Evolutionary conservation across 2,113 vertebrate genomes (phyloP).

Genomic region (Pundamilia nyererei): DNA sequence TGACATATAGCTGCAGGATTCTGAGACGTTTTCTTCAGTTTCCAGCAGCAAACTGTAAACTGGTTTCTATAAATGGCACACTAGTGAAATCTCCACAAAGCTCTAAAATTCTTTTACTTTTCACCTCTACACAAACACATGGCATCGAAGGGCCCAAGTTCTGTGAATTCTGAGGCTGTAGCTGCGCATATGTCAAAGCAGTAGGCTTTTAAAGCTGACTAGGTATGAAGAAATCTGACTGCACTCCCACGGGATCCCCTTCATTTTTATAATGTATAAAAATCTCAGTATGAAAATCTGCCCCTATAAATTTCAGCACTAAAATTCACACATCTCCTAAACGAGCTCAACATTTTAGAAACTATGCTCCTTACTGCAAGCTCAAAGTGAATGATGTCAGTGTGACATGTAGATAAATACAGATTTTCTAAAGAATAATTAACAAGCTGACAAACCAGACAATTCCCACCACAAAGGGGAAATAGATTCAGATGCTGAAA

Average conservation of each 20-base stretch:
- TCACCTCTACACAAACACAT: not conserved
- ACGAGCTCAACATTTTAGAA: not conserved
- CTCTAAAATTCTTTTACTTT: not conserved
- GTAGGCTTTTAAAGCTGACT: not conserved
- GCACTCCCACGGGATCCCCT: not conserved
- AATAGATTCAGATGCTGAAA: not conserved
- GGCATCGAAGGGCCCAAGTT: not conserved
- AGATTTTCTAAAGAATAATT: not conserved
- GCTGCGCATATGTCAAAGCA: not conserved
- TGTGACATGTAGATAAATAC: not conserved
- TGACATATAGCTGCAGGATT: not conserved
- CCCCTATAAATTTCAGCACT: not conserved
- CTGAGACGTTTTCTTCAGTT: not conserved
- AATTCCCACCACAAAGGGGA: not conserved
- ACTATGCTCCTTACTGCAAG: not conserved
- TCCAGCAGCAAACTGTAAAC: not conserved
- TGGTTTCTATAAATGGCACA: not conserved
- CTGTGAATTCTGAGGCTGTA: not conserved
- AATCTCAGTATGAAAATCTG: not conserved
- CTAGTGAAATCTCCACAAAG: not conserved
- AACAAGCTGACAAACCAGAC: not conserved
- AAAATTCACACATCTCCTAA: not conserved
- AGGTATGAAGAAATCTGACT: not conserved
- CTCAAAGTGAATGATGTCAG: not conserved
- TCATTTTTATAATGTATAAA: not conserved